Percentiles rank a stretch among this genome's conserved stretches.
phyloP scores from a whole-genome alignment of 2,888 invertebrate genomes.

The Dexiosoma caninum region DNA sequence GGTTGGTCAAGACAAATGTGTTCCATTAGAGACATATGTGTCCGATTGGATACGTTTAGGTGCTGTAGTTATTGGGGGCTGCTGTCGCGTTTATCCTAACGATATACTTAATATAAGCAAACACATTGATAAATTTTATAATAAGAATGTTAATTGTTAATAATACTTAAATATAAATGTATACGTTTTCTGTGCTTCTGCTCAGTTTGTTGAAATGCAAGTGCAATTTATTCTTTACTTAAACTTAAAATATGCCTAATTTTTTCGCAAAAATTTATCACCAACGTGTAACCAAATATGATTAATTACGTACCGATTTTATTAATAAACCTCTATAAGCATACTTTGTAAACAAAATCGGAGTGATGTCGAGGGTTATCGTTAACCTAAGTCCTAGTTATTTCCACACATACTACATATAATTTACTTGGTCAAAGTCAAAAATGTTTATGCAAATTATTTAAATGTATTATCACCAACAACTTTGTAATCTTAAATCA shows the following conservation, averaged over 20 bases:
- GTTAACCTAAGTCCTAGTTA: background rate
- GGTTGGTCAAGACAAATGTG: slow-evolving; percentile 84
- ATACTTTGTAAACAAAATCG: background rate
- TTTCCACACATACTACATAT: background rate
- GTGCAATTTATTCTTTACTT: background rate
- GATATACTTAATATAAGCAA: slow-evolving; percentile 87
- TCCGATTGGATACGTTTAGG: slow-evolving; percentile 89
- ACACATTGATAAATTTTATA: slow-evolving; percentile 68
- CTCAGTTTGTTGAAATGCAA: too few relatives aligned
- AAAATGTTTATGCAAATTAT: background rate
- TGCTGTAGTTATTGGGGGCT: slow-evolving; percentile 91
- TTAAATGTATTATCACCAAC: too few relatives aligned
- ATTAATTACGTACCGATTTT: background rate
- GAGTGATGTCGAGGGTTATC: slow-evolving; percentile 33
- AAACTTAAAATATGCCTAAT: background rate
- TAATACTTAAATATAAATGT: slow-evolving; percentile 35
- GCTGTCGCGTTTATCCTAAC: slow-evolving; percentile 90
- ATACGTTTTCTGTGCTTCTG: background rate
- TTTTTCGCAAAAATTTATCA: background rate
- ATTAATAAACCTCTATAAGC: background rate
- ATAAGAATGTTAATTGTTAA: slow-evolving; percentile 54
- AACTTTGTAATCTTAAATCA: too few relatives aligned
- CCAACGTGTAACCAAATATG: too few relatives aligned
- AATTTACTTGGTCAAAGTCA: background rate
- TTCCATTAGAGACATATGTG: slow-evolving; percentile 84